phyloP scores from a whole-genome alignment of 1,140 invertebrate species.

The silkworm (Bombyx mori) region DNA sequence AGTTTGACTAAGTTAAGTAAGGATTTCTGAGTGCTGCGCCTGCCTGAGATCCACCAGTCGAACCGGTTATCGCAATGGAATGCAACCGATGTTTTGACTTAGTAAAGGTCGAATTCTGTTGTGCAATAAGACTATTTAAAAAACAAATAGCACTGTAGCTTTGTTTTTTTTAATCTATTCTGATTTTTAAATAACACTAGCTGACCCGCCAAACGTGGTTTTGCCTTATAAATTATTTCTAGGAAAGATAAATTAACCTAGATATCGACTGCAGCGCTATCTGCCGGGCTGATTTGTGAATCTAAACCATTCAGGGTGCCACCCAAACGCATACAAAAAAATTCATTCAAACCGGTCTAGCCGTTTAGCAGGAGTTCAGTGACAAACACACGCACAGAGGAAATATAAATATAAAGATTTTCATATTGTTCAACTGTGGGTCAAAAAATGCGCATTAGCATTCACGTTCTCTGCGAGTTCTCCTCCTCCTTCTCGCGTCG shows the following conservation, averaged over 20 bases:
- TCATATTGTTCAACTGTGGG: not conserved
- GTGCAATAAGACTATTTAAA: slow-evolving; percentile 6
- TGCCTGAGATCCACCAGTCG: slow-evolving; percentile 3
- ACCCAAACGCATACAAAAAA: not conserved
- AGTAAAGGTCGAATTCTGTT: slow-evolving; percentile 12
- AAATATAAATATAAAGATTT: not conserved
- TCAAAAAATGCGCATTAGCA: too few relatives aligned
- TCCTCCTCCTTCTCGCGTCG: too few relatives aligned
- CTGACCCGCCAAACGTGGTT: too few relatives aligned
- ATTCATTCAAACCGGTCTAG: too few relatives aligned
- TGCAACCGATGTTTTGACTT: slow-evolving; percentile 8
- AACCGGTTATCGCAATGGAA: slow-evolving; percentile 15
- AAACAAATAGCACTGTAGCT: not conserved
- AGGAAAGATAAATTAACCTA: too few relatives aligned
- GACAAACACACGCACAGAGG: too few relatives aligned
- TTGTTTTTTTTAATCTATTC: not conserved
- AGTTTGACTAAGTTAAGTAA: not conserved
- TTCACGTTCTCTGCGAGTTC: too few relatives aligned
- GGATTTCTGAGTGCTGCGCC: not conserved
- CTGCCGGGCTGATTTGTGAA: too few relatives aligned
- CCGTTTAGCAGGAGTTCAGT: too few relatives aligned
- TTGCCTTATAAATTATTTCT: too few relatives aligned
- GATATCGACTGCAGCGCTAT: too few relatives aligned
- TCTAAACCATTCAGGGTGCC: too few relatives aligned
- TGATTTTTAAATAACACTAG: not conserved